These are phyloP conservation scores for Anguilla anguilla DNA, from an alignment of 2,797 vertebrate species.

Conservation along the genomic window DNA sequence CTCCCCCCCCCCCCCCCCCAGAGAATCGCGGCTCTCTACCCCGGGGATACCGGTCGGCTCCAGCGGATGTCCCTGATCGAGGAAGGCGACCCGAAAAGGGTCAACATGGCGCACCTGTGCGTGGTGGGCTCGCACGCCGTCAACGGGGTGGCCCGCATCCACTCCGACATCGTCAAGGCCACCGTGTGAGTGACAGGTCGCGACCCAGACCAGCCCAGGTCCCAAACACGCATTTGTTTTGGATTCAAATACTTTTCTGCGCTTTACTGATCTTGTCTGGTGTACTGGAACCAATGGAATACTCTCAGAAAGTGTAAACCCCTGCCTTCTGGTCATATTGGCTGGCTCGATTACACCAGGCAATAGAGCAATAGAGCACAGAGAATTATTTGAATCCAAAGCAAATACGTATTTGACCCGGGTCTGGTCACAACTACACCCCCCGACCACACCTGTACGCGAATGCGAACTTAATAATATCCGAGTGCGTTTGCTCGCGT, in stretches of 20 bases:
- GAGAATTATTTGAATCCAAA: too few species aligned
- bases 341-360: too few species aligned
- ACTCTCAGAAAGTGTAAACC: too few species aligned
- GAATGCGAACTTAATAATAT: neutral
- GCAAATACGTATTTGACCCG: too few species aligned
- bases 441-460: neutral
- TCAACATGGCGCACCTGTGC: conserved; percentile 86
- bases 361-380: too few species aligned
- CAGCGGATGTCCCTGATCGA: conserved; percentile 84
- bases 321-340: too few species aligned
- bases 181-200: conserved; percentile 74
- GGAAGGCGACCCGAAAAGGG: conserved; percentile 80
- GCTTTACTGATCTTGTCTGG: too few species aligned
- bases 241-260: too few species aligned
- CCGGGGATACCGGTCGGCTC: conserved; percentile 74
- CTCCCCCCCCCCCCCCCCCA: conserved; percentile 41
- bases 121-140: conserved; percentile 82
- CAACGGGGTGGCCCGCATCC: conserved; percentile 81
- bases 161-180: conserved; percentile 79
- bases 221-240: too few species aligned
- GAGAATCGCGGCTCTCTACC: conserved; percentile 74
- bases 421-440: too few species aligned
- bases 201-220: too few species aligned
- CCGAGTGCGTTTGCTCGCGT: neutral
- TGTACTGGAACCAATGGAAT: too few species aligned